Percentiles rank a stretch among this genome's conserved stretches.
phyloP scores from a whole-genome alignment of 2,888 invertebrate species.

The Glomeris marginata region DNA sequence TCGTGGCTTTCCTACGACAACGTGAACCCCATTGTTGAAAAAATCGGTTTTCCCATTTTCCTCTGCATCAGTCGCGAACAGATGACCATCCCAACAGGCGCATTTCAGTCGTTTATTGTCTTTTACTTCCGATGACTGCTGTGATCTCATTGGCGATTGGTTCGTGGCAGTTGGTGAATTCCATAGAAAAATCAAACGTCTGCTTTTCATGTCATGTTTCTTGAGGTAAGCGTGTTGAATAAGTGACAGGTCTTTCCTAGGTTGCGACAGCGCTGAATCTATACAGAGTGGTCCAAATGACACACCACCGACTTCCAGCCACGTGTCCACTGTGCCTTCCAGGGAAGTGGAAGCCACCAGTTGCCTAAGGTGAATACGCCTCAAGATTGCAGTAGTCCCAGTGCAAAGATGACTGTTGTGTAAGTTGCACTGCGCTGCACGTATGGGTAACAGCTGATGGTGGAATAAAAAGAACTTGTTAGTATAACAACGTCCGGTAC shows the following conservation, averaged over 20 bases:
- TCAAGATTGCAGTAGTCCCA: constrained; percentile 72
- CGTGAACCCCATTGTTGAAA: too few species aligned
- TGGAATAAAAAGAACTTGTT: background rate
- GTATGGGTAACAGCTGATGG: constrained; percentile 58
- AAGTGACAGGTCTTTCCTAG: constrained; percentile 18
- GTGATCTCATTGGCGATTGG: too few species aligned
- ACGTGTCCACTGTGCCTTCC: constrained; percentile 30
- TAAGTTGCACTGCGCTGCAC: constrained; percentile 83
- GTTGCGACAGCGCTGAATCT: constrained; percentile 61
- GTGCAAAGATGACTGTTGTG: constrained; percentile 81
- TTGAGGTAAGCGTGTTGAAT: constrained; percentile 33
- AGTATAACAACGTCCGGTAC: background rate
- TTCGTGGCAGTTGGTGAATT: constrained; percentile 42
- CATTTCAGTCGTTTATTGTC: too few species aligned
- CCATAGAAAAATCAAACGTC: constrained; percentile 92
- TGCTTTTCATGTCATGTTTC: constrained; percentile 56
- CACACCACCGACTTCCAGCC: constrained; percentile 84
- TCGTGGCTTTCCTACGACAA: too few species aligned
- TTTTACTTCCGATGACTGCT: too few species aligned
- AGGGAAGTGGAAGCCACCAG: constrained; percentile 40
- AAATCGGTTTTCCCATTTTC: too few species aligned
- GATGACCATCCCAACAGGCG: too few species aligned
- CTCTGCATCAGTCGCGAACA: too few species aligned
- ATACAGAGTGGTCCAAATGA: constrained; percentile 78
- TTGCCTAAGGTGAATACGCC: constrained; percentile 51